Evolutionary conservation across 2,888 invertebrate genomes (phyloP).

Genomic region (Spatulosminthurus flaviceps): DNA sequence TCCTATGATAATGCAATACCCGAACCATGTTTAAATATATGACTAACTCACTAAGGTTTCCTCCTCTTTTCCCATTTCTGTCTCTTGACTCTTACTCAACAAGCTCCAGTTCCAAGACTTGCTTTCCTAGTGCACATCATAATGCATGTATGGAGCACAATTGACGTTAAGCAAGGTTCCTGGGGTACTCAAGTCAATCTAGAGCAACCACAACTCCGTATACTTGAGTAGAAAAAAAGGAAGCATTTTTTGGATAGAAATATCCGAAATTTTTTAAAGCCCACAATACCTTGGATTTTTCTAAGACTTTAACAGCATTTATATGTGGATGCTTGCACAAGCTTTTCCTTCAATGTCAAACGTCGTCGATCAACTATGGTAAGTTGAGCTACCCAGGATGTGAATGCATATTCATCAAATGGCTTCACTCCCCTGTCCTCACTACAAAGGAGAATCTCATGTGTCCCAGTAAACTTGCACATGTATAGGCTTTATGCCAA

Average conservation of each 20-base stretch:
- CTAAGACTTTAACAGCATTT: neutral
- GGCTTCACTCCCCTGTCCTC: neutral
- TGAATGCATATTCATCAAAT: neutral
- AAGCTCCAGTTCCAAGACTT: neutral
- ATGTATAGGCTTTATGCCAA: no score
- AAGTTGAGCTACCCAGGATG: neutral
- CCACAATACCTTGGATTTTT: neutral
- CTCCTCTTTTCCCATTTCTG: neutral
- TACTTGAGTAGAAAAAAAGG: neutral
- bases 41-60: neutral
- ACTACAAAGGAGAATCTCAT: no score
- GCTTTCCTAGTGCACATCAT: neutral
- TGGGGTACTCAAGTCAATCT: neutral
- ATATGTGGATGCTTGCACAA: neutral
- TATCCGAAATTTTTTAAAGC: slow-evolving; percentile 5
- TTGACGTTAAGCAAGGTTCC: neutral
- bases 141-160: neutral
- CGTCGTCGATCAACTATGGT: slow-evolving; percentile 11
- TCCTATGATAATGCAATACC: slow-evolving; percentile 4
- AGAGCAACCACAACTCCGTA: neutral
- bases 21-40: neutral
- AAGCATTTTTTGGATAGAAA: neutral
- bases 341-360: neutral
- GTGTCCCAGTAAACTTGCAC: no score
- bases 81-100: neutral